Evolutionary conservation across 1,140 invertebrate genomes (phyloP), one percentile per base, ranked within the genome.

Genomic region (Tigriopus japonicus): DNA sequence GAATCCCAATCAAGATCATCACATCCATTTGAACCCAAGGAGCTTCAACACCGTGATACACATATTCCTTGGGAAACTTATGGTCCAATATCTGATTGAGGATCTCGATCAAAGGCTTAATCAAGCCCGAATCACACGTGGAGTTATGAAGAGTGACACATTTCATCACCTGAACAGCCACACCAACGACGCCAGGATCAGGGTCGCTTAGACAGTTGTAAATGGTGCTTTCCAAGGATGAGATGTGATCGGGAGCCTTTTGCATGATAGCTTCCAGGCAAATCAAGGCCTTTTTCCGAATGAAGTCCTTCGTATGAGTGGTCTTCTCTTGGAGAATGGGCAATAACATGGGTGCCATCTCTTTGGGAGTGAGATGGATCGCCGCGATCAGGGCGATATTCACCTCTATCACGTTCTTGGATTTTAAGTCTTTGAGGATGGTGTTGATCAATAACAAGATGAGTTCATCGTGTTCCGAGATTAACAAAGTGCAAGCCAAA

Each of bases 281-380:
- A 6, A 41, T 17, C 1, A 58, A n/a, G 14, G 55, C 55, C 15
- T 58, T 58, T 42, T 58, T 58, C 10, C 55, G 24, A 23, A 58
- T 42, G 40, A 58, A 58, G 15, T 58, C 55, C 55, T 58, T 58
- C 15, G 40, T 41, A n/a, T 58, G 55, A n/a, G 55, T 58, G 21
- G 55, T 58, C 23, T 42, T 58, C 21, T 23, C 21, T 58, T 17
- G 35, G n/a, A 58, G 41, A 43, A 41, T 12, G 6, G 55, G 55
- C n/a, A 58, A 9, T n/a, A 58, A n/a, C n/a, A 58, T 23, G 17
- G 55, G 55, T 3, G 40, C 15, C n/a, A 58, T 40, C 21, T 58
- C 55, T n/a, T 58, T 40, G 15, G 55, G 55, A 2, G 42, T 42
- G 15, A 58, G 17, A n/a, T 58, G 41, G 24, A 15, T 42, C 2